A percentile compares a stretch with the other conserved stretches of the same genome.
These are phyloP conservation scores for Drosophila multiciliata DNA, from an alignment of 2,888 invertebrate genomes.

Conservation along the genomic window DNA sequence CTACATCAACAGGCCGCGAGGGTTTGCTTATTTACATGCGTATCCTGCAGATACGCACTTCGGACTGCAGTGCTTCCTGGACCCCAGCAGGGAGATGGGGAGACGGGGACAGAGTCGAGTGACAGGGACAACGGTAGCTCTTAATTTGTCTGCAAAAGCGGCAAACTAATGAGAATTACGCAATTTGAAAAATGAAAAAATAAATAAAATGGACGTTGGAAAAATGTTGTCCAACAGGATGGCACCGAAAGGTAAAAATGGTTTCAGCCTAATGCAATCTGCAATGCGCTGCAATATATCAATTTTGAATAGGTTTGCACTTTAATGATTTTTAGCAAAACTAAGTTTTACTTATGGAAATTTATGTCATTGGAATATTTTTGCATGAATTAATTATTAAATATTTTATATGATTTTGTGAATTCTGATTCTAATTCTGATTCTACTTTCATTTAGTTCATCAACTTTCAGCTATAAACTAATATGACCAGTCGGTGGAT, in stretches of 20 bases:
- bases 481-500: constrained; percentile 8
- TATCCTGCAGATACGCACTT: constrained; percentile 77
- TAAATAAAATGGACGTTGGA: constrained; percentile 23
- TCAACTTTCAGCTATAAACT: constrained; percentile 6
- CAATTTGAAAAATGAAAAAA: constrained; percentile 73
- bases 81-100: constrained; percentile 5
- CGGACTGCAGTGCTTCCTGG: constrained; percentile 42
- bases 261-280: not conserved
- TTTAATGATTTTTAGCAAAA: not conserved
- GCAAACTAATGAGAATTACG: constrained; percentile 82
- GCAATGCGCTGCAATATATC: constrained; percentile 11
- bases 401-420: not conserved
- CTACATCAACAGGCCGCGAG: constrained; percentile 59
- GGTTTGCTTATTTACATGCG: constrained; percentile 69
- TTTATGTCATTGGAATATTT: not conserved
- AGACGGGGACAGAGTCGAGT: not conserved
- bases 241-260: constrained; percentile 10
- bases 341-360: not conserved
- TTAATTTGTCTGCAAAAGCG: constrained; percentile 78
- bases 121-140: constrained; percentile 52
- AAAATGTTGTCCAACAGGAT: constrained; percentile 37
- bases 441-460: not conserved
- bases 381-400: not conserved
- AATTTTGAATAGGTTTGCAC: not conserved
- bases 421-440: not conserved